These are phyloP conservation scores for Phytoseiulus persimilis DNA, from an alignment of 2,888 invertebrate species.

Conservation along the genomic window DNA sequence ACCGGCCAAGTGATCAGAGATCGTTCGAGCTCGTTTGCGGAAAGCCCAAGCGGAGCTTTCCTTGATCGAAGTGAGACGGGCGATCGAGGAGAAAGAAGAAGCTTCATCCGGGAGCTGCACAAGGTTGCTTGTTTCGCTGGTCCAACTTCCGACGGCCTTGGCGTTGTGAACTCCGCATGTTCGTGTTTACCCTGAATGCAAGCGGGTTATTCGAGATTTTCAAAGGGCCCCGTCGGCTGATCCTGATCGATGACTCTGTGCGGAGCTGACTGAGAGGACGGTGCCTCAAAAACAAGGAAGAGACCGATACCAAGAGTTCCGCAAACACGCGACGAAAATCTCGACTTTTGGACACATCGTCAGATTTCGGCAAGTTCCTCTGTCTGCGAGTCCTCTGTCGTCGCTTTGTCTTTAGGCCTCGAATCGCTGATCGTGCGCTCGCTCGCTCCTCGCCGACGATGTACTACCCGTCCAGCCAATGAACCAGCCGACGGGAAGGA, in stretches of 20 bases:
- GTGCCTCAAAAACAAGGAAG: conserved; percentile 5
- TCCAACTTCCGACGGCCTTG: not conserved
- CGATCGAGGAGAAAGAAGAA: not conserved
- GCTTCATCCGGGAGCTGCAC: not conserved
- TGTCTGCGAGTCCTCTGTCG: not conserved
- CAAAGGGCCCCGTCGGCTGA: not conserved
- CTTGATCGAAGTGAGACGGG: not conserved
- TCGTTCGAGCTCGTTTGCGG: too few relatives aligned
- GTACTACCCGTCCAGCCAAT: not conserved
- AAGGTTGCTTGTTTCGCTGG: not conserved
- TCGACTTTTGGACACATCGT: not conserved
- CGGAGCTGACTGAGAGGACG: not conserved
- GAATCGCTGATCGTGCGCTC: not conserved
- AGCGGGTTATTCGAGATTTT: not conserved
- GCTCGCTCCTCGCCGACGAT: not conserved
- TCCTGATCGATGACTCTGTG: conserved; percentile 33
- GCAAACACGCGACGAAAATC: conserved; percentile 5
- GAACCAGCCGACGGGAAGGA: not conserved
- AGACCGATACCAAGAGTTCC: not conserved
- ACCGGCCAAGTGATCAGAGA: too few relatives aligned
- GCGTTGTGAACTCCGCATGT: not conserved
- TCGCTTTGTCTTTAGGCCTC: not conserved
- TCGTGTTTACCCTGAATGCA: not conserved
- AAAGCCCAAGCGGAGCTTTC: too few relatives aligned
- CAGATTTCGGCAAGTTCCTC: not conserved